These are phyloP conservation scores for Dryocosmus kuriphilus DNA, from an alignment of 2,888 invertebrate genomes.

Conservation along the genomic window DNA sequence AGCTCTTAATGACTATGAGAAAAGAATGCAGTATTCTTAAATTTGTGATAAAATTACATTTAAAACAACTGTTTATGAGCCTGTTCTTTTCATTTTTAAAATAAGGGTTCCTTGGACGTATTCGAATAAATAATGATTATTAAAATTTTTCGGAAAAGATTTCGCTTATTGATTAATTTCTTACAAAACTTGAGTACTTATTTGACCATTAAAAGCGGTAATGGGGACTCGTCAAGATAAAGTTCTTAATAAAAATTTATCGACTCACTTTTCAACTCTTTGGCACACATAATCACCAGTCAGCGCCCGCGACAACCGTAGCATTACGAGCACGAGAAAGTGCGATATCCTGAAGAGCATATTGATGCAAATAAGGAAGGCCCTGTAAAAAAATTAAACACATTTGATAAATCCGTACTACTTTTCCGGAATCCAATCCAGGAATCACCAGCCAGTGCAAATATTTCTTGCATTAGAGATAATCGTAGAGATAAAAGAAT, in stretches of 20 bases:
- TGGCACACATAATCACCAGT: conserved; percentile 75
- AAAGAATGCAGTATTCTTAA: no score
- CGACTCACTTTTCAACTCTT: conserved; percentile 75
- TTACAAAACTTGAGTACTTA: neutral
- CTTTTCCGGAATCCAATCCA: neutral
- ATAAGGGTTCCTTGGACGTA: neutral
- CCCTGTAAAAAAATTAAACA: conserved; percentile 25
- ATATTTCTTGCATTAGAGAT: neutral
- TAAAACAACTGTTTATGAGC: no score
- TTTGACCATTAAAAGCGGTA: neutral
- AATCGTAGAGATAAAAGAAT: neutral
- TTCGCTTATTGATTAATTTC: no score
- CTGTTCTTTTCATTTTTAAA: neutral
- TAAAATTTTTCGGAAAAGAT: no score
- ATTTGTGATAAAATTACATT: no score
- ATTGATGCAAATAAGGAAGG: conserved; percentile 39
- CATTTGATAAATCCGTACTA: neutral
- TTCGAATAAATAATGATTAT: neutral
- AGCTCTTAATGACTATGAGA: neutral
- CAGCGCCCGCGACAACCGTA: conserved; percentile 59
- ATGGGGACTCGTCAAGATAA: conserved; percentile 17
- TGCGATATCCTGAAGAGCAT: conserved; percentile 53
- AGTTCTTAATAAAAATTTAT: conserved; percentile 41
- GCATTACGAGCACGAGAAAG: conserved; percentile 62
- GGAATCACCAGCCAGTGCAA: neutral